A percentile compares a stretch with the other conserved stretches of the same genome.
Evolutionary conservation across 2,113 vertebrate genomes (phyloP).

Genomic region (Solea senegalensis): DNA sequence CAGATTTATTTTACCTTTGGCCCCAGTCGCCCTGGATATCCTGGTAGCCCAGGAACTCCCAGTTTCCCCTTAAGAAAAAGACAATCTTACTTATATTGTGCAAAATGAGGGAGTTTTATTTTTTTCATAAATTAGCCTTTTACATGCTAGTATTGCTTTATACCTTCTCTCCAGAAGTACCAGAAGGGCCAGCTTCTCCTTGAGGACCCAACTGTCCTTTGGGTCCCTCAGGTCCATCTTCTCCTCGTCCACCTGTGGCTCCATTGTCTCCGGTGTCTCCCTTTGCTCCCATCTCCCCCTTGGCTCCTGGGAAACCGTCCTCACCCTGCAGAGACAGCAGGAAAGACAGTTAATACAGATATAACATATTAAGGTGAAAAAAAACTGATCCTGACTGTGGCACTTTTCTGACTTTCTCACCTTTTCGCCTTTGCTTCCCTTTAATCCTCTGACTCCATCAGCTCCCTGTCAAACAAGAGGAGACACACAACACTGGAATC

Average conservation of each 20-base stretch:
- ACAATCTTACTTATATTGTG: background rate
- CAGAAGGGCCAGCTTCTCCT: slow-evolving; percentile 87
- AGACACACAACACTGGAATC: slow-evolving; percentile 15
- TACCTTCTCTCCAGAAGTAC: slow-evolving; percentile 93
- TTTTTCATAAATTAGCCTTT: background rate
- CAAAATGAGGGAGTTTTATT: background rate
- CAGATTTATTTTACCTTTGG: slow-evolving; percentile 85
- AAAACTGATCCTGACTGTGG: background rate
- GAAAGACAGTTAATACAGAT: background rate
- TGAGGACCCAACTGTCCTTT: slow-evolving; percentile 91
- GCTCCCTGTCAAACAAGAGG: slow-evolving; percentile 85
- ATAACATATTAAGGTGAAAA: background rate
- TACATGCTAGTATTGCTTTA: background rate
- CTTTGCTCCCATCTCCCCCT: slow-evolving; percentile 96
- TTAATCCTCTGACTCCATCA: slow-evolving; percentile 93
- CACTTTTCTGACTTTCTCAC: slow-evolving; percentile 76
- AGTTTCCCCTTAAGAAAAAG: slow-evolving; percentile 88
- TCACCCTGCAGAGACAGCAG: slow-evolving; percentile 84
- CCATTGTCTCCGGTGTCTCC: slow-evolving; percentile 93
- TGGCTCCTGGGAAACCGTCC: slow-evolving; percentile 95
- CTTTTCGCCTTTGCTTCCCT: slow-evolving; percentile 97
- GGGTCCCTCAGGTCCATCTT: slow-evolving; percentile 94
- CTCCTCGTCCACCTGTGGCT: slow-evolving; percentile 85
- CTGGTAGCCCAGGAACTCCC: slow-evolving; percentile 93
- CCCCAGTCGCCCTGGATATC: slow-evolving; percentile 93